Percentiles rank a stretch among this genome's conserved stretches.
These are phyloP conservation scores for Megaustenia siamemsis DNA, from an alignment of 2,888 invertebrate species.

Conservation along the genomic window DNA sequence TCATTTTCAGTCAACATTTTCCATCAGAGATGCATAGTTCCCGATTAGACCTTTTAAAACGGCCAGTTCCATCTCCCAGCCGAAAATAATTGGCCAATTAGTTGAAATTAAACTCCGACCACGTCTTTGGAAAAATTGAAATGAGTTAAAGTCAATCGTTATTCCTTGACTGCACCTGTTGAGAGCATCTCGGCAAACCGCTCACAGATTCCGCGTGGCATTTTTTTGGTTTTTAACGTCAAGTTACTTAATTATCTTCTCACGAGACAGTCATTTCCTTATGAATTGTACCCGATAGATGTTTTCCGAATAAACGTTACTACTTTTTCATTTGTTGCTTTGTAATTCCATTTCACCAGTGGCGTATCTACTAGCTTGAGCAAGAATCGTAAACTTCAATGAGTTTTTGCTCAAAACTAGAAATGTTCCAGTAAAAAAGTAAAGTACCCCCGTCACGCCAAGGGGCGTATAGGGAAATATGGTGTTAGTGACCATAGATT, in stretches of 20 bases:
- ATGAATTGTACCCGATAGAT: neutral
- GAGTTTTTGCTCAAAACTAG: too few relatives aligned
- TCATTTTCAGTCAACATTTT: too few relatives aligned
- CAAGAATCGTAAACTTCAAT: too few relatives aligned
- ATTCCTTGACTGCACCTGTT: constrained; percentile 31
- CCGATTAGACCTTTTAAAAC: constrained; percentile 9
- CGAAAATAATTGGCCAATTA: constrained; percentile 38
- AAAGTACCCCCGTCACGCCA: too few relatives aligned
- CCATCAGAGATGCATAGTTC: too few relatives aligned
- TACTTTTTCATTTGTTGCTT: neutral
- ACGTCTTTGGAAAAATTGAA: neutral
- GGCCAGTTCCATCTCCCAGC: constrained; percentile 29
- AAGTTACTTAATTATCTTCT: constrained; percentile 7
- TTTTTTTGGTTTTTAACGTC: neutral
- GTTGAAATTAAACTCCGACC: constrained; percentile 25
- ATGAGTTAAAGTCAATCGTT: neutral
- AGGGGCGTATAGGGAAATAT: too few relatives aligned
- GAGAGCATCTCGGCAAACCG: neutral
- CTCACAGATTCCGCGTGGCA: constrained; percentile 16
- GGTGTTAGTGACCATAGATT: too few relatives aligned
- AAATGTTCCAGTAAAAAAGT: too few relatives aligned
- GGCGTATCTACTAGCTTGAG: too few relatives aligned
- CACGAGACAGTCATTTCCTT: neutral
- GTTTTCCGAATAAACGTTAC: neutral
- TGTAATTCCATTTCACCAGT: too few relatives aligned